These are phyloP conservation scores for Corythaixoides concolor DNA, from an alignment of 2,113 vertebrate genomes.

Conservation along the genomic window DNA sequence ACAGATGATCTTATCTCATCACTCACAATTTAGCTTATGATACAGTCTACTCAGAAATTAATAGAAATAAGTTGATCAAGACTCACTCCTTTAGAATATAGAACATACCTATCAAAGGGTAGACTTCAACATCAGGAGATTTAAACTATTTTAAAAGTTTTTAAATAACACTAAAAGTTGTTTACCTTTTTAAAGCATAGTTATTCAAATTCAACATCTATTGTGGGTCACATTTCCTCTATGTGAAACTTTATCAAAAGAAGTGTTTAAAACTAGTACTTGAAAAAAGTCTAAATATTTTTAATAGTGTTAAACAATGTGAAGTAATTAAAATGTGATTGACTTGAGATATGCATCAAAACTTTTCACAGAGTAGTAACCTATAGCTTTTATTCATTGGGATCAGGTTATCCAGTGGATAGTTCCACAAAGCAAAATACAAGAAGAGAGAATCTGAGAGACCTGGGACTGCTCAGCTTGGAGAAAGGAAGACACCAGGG, in stretches of 20 bases:
- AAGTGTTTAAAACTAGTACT: neutral
- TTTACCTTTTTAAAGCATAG: neutral
- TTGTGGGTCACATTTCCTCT: neutral
- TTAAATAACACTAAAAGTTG: neutral
- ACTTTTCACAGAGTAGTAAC: neutral
- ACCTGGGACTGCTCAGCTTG: neutral
- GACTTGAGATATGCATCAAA: neutral
- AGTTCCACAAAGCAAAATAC: neutral
- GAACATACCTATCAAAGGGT: neutral
- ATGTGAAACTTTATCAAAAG: neutral
- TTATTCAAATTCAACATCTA: neutral
- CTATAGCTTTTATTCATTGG: neutral
- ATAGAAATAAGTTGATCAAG: neutral
- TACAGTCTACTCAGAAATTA: neutral
- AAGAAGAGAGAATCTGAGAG: neutral
- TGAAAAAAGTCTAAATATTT: neutral
- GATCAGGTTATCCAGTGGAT: neutral
- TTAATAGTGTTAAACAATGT: neutral
- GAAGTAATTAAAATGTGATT: neutral
- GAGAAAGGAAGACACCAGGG: neutral
- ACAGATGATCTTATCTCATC: neutral
- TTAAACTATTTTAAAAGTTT: neutral
- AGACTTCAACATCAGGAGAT: neutral
- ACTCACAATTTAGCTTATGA: accelerated
- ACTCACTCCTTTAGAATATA: neutral